Evolutionary conservation across 1,140 invertebrate species (phyloP), one percentile per base, ranked within the genome.

Genomic region (Coelopa frigida): DNA sequence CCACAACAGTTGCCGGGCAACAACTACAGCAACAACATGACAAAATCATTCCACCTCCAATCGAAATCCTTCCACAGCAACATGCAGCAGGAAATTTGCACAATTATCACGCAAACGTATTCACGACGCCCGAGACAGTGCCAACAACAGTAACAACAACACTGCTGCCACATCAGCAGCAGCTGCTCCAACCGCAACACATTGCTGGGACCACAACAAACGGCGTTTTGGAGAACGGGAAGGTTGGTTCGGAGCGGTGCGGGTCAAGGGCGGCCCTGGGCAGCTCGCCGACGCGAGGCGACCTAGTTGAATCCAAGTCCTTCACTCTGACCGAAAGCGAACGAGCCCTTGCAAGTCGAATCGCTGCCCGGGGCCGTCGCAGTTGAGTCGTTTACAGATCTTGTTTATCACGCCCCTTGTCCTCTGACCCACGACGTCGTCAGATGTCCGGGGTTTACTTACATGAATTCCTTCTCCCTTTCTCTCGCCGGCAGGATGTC

Each of bases 181-280:
- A 41, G 20, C 46, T 42, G 12, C 48, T 21, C 20, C 50, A 51
- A 29, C 44, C 37, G 36, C 38, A 49, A 49, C 33, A 48, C 46
- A 43, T 45, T 48, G 45, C 43, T 18, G 24, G 39, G 41, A 7
- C 15, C 22, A 32, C 44, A 31, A 46, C 57, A 20, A 69, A 69
- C 49, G 66, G 66, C 21, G 50, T 61, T 33, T 46, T 57, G n/a
- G 57, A 59, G 43, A 69, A 69, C 49, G 66, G 65, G 55, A 66
- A 59, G 57, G 65, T 68, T 44, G 23, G 51, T 47, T n/a, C n/a
- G n/a, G n/a, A n/a, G n/a, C n/a, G n/a, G n/a, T n/a, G n/a, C n/a
- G n/a, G n/a, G n/a, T n/a, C n/a, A n/a, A n/a, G n/a, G n/a, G n/a
- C n/a, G n/a, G n/a, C n/a, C n/a, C n/a, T n/a, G n/a, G n/a, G n/a